Percentiles rank a stretch among this genome's conserved stretches.
Evolutionary conservation across 2,113 vertebrate genomes (phyloP).

Genomic region (Pelodiscus sinensis): DNA sequence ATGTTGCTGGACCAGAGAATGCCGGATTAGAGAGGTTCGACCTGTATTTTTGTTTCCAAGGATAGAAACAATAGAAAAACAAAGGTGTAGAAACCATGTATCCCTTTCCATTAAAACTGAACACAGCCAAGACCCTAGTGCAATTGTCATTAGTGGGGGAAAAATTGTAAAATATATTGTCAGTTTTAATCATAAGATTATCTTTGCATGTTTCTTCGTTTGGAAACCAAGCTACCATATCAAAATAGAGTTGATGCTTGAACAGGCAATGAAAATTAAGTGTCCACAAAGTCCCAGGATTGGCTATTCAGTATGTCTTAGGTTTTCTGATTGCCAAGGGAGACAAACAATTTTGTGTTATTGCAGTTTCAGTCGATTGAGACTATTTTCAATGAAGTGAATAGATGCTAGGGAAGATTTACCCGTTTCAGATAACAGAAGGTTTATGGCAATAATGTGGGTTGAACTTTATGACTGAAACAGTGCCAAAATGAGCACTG

Average conservation of each 20-base stretch:
- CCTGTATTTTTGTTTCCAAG: too few species aligned
- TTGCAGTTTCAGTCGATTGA: not conserved
- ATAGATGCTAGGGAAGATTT: not conserved
- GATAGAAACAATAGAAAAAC: not conserved
- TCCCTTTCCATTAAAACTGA: not conserved
- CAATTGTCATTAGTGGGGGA: not conserved
- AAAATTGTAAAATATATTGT: rapidly evolving
- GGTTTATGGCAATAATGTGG: rapidly evolving
- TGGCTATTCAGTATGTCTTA: constrained; percentile 3
- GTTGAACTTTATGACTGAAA: rapidly evolving
- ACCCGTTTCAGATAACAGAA: not conserved
- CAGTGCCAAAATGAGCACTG: rapidly evolving
- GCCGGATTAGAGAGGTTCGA: too few species aligned
- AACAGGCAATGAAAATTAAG: constrained; percentile 28
- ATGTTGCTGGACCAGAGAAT: too few species aligned
- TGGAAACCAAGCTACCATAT: not conserved
- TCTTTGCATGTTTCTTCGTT: not conserved
- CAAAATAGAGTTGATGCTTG: not conserved
- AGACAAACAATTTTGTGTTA: not conserved
- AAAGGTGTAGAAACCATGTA: not conserved
- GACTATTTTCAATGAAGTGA: not conserved
- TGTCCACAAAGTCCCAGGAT: not conserved
- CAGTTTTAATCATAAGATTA: rapidly evolving
- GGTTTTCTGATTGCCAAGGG: not conserved
- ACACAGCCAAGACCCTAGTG: not conserved